A percentile compares a stretch with the other conserved stretches of the same genome.
Conservation (phyloP, 2,888 invertebrate genomes). For the Leucophenga maculata region DNA sequence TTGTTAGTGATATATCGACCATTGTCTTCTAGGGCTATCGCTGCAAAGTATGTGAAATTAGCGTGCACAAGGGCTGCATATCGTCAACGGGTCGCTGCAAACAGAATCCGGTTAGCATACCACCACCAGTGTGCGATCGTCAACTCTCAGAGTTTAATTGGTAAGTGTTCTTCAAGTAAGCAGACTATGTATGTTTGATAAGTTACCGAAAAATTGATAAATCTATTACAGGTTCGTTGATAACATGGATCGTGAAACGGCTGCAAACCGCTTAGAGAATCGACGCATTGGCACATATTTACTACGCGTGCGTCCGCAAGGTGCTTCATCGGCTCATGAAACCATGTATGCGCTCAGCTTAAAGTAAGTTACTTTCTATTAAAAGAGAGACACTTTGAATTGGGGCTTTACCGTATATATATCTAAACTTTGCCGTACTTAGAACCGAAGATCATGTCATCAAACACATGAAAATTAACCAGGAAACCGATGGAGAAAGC, state of each 20-base stretch:
- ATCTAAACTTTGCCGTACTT: conserved; percentile 44
- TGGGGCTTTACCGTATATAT: too few species aligned
- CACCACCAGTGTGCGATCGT: conserved; percentile 77
- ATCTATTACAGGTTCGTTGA: conserved; percentile 81
- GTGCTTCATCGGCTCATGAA: conserved; percentile 77
- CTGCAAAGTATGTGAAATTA: conserved; percentile 85
- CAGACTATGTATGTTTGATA: background rate
- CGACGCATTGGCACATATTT: conserved; percentile 90
- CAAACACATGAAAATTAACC: conserved; percentile 92
- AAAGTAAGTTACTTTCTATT: conserved; percentile 82
- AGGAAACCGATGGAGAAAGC: conserved; percentile 80
- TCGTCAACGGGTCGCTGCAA: conserved; percentile 82
- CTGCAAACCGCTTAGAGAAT: conserved; percentile 81
- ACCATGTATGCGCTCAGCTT: conserved; percentile 88
- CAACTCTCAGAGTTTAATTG: conserved; percentile 76
- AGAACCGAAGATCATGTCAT: conserved; percentile 89
- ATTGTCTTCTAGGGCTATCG: conserved; percentile 82
- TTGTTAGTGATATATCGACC: too few species aligned
- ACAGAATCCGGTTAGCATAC: conserved; percentile 74
- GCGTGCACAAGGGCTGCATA: conserved; percentile 93
- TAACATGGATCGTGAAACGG: conserved; percentile 88
- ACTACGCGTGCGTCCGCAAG: conserved; percentile 83
- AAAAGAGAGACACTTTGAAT: too few species aligned
- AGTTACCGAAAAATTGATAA: background rate
- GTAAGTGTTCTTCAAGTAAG: conserved; percentile 59